Percentiles rank a stretch among this genome's conserved stretches.
Evolutionary conservation across 2,113 vertebrate genomes (phyloP).

Genomic region (Dasyurus viverrinus): DNA sequence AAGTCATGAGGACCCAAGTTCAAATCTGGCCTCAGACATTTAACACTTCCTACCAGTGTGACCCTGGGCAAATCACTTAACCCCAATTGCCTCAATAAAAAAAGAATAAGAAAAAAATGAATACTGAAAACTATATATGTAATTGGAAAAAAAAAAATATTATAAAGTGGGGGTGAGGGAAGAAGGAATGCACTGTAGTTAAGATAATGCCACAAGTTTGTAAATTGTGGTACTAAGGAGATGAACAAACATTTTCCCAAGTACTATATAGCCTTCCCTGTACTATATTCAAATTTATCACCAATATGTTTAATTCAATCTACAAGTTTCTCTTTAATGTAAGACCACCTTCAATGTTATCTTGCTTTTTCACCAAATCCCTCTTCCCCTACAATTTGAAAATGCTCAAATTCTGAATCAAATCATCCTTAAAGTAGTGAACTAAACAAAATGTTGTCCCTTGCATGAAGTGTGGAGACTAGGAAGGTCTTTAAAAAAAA

Average conservation of each 20-base stretch:
- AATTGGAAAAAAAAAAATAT: no score
- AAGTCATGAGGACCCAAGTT: no score
- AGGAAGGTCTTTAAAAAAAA: neutral
- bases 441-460: neutral
- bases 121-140: no score
- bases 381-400: neutral
- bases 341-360: neutral
- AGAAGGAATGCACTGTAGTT: no score
- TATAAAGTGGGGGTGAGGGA: no score
- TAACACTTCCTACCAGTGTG: no score
- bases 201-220: no score
- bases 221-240: neutral
- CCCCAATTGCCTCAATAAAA: no score
- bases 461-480: neutral
- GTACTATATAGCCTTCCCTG: neutral
- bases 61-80: no score
- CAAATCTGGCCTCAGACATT: no score
- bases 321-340: neutral
- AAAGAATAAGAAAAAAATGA: no score
- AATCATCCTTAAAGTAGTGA: neutral
- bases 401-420: neutral
- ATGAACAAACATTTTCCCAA: neutral
- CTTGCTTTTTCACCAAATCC: neutral
- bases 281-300: neutral
- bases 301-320: neutral